phyloP scores from a whole-genome alignment of 2,113 vertebrate species.

The Myxocyprinus asiaticus region DNA sequence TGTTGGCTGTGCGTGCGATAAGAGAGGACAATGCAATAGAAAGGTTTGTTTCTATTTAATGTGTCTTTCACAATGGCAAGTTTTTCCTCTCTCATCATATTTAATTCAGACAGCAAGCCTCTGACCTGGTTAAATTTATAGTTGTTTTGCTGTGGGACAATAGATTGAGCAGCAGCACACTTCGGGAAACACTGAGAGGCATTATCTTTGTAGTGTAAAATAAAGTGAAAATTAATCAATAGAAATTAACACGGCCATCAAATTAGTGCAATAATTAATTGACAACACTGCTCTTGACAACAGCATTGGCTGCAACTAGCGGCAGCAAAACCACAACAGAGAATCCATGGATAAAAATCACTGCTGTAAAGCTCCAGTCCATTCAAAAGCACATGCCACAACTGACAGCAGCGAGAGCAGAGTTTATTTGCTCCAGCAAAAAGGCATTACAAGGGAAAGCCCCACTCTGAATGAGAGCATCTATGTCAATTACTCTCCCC shows the following conservation, averaged over 20 bases:
- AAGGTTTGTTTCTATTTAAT: too few species aligned
- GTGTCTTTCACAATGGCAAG: too few species aligned
- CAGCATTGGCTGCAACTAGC: not conserved
- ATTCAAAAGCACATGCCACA: not conserved
- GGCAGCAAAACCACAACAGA: not conserved
- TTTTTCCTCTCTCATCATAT: too few species aligned
- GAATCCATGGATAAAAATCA: constrained; percentile 2
- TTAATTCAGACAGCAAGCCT: not conserved
- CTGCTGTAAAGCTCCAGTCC: constrained; percentile 5
- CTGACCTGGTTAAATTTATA: too few species aligned
- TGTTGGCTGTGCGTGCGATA: too few species aligned
- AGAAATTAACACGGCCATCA: constrained; percentile 4
- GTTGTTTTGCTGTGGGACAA: too few species aligned
- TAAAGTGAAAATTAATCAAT: constrained; percentile 17
- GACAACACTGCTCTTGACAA: constrained; percentile 21
- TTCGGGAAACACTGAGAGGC: not conserved
- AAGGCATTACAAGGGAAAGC: constrained; percentile 63
- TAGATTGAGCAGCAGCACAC: not conserved
- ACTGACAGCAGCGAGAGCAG: constrained; percentile 35
- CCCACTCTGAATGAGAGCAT: constrained; percentile 68
- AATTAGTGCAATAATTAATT: constrained; percentile 7
- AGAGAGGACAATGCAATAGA: too few species aligned
- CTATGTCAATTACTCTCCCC: constrained; percentile 78
- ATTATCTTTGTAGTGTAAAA: not conserved
- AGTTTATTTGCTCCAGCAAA: constrained; percentile 69